These are phyloP conservation scores for Amblyjoppa fuscipennis DNA, from an alignment of 2,888 invertebrate species.

Conservation along the genomic window DNA sequence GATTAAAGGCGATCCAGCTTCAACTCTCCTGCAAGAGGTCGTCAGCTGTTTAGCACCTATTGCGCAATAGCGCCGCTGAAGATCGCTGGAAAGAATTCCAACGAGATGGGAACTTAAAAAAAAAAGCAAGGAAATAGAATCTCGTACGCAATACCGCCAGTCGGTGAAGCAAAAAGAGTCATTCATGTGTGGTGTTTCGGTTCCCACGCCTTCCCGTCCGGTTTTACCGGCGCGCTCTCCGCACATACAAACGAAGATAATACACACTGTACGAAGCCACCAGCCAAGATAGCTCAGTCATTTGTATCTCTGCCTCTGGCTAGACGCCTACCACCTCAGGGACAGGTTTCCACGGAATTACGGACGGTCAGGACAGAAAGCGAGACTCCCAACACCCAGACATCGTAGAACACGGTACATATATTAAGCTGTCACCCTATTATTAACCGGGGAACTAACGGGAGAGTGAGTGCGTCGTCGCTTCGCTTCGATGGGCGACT, in stretches of 20 bases:
- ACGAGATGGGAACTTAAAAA: conserved; percentile 1
- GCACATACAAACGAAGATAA: conserved; percentile 34
- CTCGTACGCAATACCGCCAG: conserved; percentile 2
- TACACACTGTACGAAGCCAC: neutral
- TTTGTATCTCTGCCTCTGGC: neutral
- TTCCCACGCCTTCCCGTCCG: conserved; percentile 51
- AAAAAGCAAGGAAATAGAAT: conserved; percentile 20
- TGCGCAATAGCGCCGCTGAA: conserved; percentile 38
- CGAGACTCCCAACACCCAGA: conserved; percentile 15
- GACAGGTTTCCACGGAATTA: conserved; percentile 39
- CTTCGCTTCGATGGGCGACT: neutral
- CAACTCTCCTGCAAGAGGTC: conserved; percentile 21
- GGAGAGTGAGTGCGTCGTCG: neutral
- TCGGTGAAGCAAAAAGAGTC: conserved; percentile 44
- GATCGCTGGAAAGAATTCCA: conserved; percentile 20
- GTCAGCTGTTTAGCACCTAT: neutral
- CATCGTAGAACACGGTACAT: neutral
- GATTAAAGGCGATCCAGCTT: conserved; percentile 14
- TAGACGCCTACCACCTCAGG: conserved; percentile 17
- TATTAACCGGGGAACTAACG: neutral
- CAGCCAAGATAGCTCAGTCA: neutral
- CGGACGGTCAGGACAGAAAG: conserved; percentile 19
- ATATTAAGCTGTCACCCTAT: neutral
- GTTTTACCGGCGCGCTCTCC: neutral
- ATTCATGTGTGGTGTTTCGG: conserved; percentile 41